Evolutionary conservation across 2,888 invertebrate species (phyloP).

Genomic region (Cheilosia soror): DNA sequence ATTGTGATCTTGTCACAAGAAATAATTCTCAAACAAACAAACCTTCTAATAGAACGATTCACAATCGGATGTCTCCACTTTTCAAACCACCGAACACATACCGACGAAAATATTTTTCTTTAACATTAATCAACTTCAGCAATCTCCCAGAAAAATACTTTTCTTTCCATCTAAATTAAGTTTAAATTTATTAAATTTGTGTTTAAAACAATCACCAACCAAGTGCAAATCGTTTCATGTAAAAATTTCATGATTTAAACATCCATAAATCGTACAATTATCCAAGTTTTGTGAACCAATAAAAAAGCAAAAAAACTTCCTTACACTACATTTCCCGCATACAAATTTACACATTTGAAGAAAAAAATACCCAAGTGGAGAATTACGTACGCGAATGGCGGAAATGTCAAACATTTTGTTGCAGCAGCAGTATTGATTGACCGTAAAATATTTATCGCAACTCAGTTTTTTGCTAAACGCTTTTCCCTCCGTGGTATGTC

Average conservation of each 20-base stretch:
- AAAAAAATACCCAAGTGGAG: slow-evolving; percentile 55
- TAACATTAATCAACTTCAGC: slow-evolving; percentile 32
- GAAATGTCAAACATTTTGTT: slow-evolving; percentile 74
- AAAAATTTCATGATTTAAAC: slow-evolving; percentile 15
- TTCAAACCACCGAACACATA: slow-evolving; percentile 42
- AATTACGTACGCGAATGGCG: slow-evolving; percentile 70
- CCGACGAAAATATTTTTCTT: slow-evolving; percentile 51
- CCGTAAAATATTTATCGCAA: slow-evolving; percentile 55
- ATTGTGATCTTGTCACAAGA: slow-evolving; percentile 12
- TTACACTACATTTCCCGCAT: slow-evolving; percentile 44
- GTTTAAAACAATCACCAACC: slow-evolving; percentile 31
- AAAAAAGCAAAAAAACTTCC: slow-evolving; percentile 42
- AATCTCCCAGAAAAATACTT: slow-evolving; percentile 50
- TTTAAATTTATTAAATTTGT: slow-evolving; percentile 39
- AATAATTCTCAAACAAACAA: slow-evolving; percentile 10
- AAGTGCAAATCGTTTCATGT: slow-evolving; percentile 3
- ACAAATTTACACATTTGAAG: slow-evolving; percentile 38
- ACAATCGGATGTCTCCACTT: slow-evolving; percentile 19
- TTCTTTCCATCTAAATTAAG: slow-evolving; percentile 33
- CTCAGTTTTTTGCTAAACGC: slow-evolving; percentile 18
- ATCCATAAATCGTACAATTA: neutral
- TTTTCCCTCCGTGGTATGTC: slow-evolving; percentile 6
- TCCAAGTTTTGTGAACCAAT: slow-evolving; percentile 13
- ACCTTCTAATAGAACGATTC: slow-evolving; percentile 13
- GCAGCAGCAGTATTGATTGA: slow-evolving; percentile 72